phyloP scores from a whole-genome alignment of 2,797 vertebrate genomes.

The Vireo griseus region DNA sequence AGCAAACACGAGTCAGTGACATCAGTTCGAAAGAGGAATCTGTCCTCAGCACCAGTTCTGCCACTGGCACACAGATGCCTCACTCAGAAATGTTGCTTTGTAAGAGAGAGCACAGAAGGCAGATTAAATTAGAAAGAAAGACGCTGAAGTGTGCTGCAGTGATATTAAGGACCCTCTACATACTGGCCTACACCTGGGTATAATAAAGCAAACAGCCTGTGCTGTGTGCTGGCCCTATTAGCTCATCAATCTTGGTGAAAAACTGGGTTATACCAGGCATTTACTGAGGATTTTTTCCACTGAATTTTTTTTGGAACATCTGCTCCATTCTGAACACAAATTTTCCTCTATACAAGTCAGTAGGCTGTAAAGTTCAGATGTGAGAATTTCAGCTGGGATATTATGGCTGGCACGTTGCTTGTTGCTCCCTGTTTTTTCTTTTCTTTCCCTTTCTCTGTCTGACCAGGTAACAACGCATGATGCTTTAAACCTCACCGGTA shows the following conservation, averaged over 20 bases:
- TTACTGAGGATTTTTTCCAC: background rate
- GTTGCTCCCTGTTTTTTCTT: background rate
- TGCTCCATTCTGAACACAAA: background rate
- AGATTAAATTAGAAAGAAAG: background rate
- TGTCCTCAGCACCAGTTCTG: background rate
- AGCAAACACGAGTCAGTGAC: background rate
- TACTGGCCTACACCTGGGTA: background rate
- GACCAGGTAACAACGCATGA: background rate
- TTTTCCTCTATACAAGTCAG: background rate
- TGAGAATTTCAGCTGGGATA: background rate
- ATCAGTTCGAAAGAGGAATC: background rate
- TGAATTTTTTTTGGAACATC: background rate
- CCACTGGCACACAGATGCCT: background rate
- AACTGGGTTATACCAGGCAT: background rate
- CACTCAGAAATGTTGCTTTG: background rate
- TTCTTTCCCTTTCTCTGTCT: background rate
- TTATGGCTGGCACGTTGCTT: background rate
- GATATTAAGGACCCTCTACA: background rate
- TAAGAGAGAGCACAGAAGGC: background rate
- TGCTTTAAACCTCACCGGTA: background rate
- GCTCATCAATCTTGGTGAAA: background rate
- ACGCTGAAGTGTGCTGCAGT: background rate
- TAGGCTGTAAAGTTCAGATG: background rate
- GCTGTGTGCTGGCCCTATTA: background rate
- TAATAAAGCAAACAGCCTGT: background rate